A percentile compares a stretch with the other conserved stretches of the same genome.
Evolutionary conservation across 2,113 vertebrate species (phyloP).

Genomic region (Elgaria multicarinata): DNA sequence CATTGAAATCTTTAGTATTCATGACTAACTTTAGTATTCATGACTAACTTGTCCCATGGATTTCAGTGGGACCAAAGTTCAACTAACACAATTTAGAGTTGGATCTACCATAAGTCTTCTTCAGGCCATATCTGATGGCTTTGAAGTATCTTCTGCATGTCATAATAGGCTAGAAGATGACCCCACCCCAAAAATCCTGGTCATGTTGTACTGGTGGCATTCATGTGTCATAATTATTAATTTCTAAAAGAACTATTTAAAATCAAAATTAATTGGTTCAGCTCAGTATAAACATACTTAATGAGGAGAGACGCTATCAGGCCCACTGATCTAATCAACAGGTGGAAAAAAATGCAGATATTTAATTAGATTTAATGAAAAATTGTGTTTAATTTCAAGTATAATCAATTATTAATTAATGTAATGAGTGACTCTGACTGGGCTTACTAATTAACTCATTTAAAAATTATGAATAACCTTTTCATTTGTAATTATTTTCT

Average conservation of each 20-base stretch:
- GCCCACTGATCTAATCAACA: constrained; percentile 88
- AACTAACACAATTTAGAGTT: no score
- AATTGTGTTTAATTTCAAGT: constrained; percentile 98
- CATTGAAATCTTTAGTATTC: no score
- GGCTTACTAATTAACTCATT: constrained; percentile 98
- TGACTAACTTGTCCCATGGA: no score
- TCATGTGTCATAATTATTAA: constrained; percentile 85
- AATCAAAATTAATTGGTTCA: constrained; percentile 81
- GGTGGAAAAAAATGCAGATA: constrained; percentile 79
- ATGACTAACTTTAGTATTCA: no score
- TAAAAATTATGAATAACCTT: constrained; percentile 96
- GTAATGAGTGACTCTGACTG: constrained; percentile 91
- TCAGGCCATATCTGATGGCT: background rate
- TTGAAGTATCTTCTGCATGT: background rate
- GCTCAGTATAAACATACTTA: constrained; percentile 87
- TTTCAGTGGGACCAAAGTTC: no score
- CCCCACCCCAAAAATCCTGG: constrained; percentile 53
- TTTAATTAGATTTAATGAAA: constrained; percentile 99
- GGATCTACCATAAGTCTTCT: background rate
- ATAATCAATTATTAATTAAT: constrained; percentile 98
- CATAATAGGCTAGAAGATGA: constrained; percentile 59
- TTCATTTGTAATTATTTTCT: constrained; percentile 86
- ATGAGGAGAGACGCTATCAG: constrained; percentile 82
- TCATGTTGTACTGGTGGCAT: constrained; percentile 79
- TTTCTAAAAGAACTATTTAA: constrained; percentile 79